These are phyloP conservation scores for Elephantulus edwardii DNA, from an alignment of 2,113 vertebrate species.

Conservation along the genomic window DNA sequence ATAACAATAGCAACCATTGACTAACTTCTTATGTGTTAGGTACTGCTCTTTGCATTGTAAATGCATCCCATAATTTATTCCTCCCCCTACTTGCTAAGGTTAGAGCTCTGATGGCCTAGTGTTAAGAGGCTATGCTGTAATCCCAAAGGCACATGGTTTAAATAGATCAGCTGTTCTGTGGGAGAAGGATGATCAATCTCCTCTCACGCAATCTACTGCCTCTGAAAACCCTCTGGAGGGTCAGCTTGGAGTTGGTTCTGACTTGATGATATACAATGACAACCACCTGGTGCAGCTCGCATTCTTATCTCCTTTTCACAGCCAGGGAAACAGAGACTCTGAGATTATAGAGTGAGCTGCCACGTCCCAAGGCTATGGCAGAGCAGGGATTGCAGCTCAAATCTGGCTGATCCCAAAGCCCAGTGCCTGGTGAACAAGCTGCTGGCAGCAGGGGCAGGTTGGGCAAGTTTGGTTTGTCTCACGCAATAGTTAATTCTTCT, in stretches of 20 bases:
- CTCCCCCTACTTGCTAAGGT: not conserved
- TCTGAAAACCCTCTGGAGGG: too few relatives aligned
- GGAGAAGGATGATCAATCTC: too few relatives aligned
- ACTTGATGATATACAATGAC: too few relatives aligned
- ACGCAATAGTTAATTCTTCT: not conserved
- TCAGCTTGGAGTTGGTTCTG: too few relatives aligned
- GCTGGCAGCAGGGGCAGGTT: not conserved
- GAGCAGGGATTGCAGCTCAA: accelerated
- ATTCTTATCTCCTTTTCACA: not conserved
- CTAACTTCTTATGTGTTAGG: too few relatives aligned
- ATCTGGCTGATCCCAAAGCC: not conserved
- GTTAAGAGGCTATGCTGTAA: too few relatives aligned
- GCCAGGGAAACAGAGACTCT: not conserved
- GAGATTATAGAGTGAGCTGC: accelerated
- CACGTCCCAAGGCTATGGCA: too few relatives aligned
- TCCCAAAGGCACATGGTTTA: too few relatives aligned
- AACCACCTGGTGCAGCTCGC: too few relatives aligned
- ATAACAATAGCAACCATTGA: accelerated
- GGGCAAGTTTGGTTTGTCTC: not conserved
- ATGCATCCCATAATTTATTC: accelerated
- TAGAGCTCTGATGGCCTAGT: too few relatives aligned
- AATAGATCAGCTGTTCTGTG: too few relatives aligned
- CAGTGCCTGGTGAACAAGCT: not conserved
- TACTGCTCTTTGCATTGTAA: not conserved
- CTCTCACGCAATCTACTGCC: too few relatives aligned